A percentile compares a stretch with the other conserved stretches of the same genome.
Conservation (phyloP, 2,113 vertebrate species). For the Nibea albiflora region DNA sequence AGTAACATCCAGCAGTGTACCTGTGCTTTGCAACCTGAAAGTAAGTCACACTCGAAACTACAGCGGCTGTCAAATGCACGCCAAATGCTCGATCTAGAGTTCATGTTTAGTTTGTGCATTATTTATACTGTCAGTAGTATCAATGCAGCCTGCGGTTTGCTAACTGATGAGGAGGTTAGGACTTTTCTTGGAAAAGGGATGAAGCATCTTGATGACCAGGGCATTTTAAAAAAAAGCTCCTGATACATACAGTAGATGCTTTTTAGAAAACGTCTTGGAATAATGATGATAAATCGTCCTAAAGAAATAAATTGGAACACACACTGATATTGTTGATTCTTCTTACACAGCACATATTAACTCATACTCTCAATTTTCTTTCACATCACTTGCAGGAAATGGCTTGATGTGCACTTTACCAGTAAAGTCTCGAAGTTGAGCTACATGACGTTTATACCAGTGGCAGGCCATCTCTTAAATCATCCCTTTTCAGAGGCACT, state of each 20-base stretch:
- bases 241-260: not conserved
- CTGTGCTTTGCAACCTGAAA: too few relatives aligned
- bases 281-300: not conserved
- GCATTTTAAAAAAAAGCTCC: not conserved
- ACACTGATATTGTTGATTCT: slow-evolving; percentile 6
- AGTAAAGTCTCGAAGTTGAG: slow-evolving; percentile 48
- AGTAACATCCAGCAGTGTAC: too few relatives aligned
- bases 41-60: too few relatives aligned
- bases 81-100: too few relatives aligned
- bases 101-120: too few relatives aligned
- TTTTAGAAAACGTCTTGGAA: not conserved
- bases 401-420: slow-evolving; percentile 47
- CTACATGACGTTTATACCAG: slow-evolving; percentile 55
- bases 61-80: too few relatives aligned
- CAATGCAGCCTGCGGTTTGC: not conserved
- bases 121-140: not conserved
- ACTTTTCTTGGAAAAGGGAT: not conserved
- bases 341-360: slow-evolving; percentile 7
- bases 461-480: slow-evolving; percentile 77
- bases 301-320: slow-evolving; percentile 17
- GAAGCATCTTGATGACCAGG: not conserved
- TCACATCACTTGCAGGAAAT: slow-evolving; percentile 56
- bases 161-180: slow-evolving; percentile 1
- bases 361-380: slow-evolving; percentile 18
- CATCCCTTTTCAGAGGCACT: slow-evolving; percentile 80